A percentile compares a stretch with the other conserved stretches of the same genome.
Conservation (phyloP, 1,140 invertebrate genomes). For the Gonioctena quinquepunctata region DNA sequence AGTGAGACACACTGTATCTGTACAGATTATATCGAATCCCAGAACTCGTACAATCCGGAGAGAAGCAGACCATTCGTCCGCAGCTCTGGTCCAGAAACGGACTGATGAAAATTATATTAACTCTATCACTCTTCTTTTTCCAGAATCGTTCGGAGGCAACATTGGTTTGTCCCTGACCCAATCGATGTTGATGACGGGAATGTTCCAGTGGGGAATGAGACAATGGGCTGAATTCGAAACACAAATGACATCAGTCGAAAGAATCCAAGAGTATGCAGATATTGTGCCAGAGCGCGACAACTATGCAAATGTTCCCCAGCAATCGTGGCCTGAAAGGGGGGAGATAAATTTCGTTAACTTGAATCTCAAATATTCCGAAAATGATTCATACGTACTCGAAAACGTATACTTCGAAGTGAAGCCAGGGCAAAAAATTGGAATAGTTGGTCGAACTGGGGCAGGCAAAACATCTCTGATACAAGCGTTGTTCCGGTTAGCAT, state of each 20-base stretch:
- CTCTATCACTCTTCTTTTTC: no score
- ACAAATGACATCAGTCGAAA: slow-evolving; percentile 75
- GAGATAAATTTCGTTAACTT: slow-evolving; percentile 52
- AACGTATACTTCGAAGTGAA: slow-evolving; percentile 61
- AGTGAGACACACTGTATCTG: no score
- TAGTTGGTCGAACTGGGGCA: slow-evolving; percentile 76
- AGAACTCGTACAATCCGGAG: no score
- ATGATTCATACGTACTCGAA: slow-evolving; percentile 59
- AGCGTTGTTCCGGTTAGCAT: slow-evolving; percentile 70
- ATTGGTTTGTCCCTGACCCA: slow-evolving; percentile 80
- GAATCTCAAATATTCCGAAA: slow-evolving; percentile 61
- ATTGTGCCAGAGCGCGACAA: slow-evolving; percentile 32
- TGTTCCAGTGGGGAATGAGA: slow-evolving; percentile 82
- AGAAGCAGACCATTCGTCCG: no score
- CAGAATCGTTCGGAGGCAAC: slow-evolving; percentile 62
- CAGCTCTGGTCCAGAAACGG: no score
- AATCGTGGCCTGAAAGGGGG: slow-evolving; percentile 41
- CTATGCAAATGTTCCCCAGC: slow-evolving; percentile 56
- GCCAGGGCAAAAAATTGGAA: slow-evolving; percentile 67
- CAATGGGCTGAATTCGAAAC: slow-evolving; percentile 81
- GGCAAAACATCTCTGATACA: slow-evolving; percentile 80
- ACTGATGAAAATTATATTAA: no score
- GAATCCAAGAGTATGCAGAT: slow-evolving; percentile 56
- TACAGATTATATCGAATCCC: no score
- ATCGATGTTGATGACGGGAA: slow-evolving; percentile 74